Evolutionary conservation across 2,888 invertebrate species (phyloP).

Genomic region (Eucera pruinosa): DNA sequence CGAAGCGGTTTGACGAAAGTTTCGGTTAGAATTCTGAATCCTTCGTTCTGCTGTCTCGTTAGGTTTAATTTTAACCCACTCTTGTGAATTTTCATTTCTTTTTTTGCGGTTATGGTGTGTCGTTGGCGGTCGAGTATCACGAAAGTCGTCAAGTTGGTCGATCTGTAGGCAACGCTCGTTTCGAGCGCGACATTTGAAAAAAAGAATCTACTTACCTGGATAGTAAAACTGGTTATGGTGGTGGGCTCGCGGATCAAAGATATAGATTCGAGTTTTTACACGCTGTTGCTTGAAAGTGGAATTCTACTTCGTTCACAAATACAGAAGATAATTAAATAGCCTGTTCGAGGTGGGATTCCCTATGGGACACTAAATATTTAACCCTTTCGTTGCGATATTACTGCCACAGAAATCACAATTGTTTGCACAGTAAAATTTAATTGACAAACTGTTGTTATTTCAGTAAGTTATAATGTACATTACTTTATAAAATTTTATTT

Average conservation of each 20-base stretch:
- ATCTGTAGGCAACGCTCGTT: neutral
- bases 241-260: neutral
- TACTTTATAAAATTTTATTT: too few relatives aligned
- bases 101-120: too few relatives aligned
- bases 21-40: too few relatives aligned
- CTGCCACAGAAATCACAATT: too few relatives aligned
- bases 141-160: neutral
- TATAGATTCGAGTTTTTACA: slow-evolving; percentile 1
- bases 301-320: neutral
- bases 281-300: neutral
- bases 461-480: too few relatives aligned
- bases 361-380: too few relatives aligned
- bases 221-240: slow-evolving; percentile 4
- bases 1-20: too few relatives aligned
- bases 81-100: neutral
- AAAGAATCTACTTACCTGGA: neutral
- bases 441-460: too few relatives aligned
- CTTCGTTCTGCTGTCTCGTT: neutral
- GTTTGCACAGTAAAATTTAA: too few relatives aligned
- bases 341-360: too few relatives aligned
- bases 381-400: too few relatives aligned
- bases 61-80: neutral
- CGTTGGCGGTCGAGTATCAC: neutral
- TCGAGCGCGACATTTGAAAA: neutral
- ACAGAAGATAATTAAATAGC: too few relatives aligned